Evolutionary conservation across 2,888 invertebrate genomes (phyloP).

Genomic region (Cistogaster globosa): DNA sequence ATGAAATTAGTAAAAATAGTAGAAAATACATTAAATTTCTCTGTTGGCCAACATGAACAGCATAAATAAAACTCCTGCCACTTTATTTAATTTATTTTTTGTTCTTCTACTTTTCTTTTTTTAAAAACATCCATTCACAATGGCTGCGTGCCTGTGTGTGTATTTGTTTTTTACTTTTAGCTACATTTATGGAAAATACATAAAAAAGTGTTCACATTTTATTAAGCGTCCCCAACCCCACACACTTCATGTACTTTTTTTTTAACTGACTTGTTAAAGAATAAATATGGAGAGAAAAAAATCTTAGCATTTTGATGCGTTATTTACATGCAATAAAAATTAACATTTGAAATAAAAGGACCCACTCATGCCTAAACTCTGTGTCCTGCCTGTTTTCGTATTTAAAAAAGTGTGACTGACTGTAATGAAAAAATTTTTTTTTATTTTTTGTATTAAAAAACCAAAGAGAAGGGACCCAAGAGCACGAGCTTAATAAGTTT

Average conservation of each 20-base stretch:
- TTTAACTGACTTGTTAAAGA: constrained; percentile 24
- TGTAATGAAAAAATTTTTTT: constrained; percentile 34
- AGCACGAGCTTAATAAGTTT: constrained; percentile 47
- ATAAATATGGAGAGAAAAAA: constrained; percentile 21
- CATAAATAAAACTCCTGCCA: neutral
- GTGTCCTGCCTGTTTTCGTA: constrained; percentile 25
- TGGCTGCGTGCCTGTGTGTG: neutral
- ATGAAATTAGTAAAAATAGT: constrained; percentile 49
- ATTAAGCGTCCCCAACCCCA: constrained; percentile 4
- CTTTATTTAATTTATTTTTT: constrained; percentile 7
- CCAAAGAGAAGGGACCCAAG: constrained; percentile 7
- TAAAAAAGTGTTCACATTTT: constrained; percentile 63
- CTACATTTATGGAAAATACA: constrained; percentile 62
- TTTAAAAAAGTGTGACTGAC: constrained; percentile 49
- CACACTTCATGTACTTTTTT: neutral
- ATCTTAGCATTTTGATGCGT: constrained; percentile 72
- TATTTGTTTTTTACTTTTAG: neutral
- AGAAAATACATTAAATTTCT: neutral
- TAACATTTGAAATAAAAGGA: constrained; percentile 75
- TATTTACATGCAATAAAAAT: constrained; percentile 80
- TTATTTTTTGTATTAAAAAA: neutral
- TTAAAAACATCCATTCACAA: constrained; percentile 53
- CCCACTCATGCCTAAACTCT: constrained; percentile 11
- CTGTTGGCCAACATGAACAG: neutral
- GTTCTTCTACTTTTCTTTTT: neutral